phyloP scores from a whole-genome alignment of 2,888 invertebrate species.

The Mongoloraphidia duomilia region DNA sequence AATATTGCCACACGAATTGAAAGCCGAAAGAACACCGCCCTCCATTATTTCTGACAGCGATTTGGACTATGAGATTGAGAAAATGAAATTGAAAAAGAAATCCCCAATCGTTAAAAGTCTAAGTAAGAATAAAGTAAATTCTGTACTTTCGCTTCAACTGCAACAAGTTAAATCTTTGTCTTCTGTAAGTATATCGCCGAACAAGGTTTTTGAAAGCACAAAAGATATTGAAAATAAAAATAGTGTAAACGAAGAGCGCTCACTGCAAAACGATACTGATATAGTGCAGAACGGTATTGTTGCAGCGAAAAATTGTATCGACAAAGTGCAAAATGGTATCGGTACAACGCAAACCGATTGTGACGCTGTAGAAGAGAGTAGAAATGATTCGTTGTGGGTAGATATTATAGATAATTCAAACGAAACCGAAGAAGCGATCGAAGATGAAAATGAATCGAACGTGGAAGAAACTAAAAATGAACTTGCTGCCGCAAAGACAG shows the following conservation, averaged over 20 bases:
- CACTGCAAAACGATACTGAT: no score
- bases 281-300: no score
- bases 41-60: conserved; percentile 49
- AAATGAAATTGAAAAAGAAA: conserved; percentile 38
- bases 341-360: background rate
- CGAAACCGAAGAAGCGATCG: conserved; percentile 25
- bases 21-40: conserved; percentile 32
- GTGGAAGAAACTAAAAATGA: conserved; percentile 23
- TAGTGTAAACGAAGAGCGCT: no score
- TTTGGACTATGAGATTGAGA: conserved; percentile 52
- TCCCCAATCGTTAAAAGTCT: conserved; percentile 30
- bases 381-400: conserved; percentile 25
- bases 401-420: conserved; percentile 27
- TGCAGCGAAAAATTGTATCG: no score
- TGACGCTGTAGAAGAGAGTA: conserved; percentile 21
- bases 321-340: no score
- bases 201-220: background rate
- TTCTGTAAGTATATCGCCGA: conserved; percentile 23
- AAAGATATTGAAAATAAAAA: no score
- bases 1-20: conserved; percentile 25
- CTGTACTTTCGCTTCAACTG: conserved; percentile 12
- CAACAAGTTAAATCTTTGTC: conserved; percentile 18
- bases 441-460: conserved; percentile 24
- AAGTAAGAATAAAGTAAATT: conserved; percentile 19
- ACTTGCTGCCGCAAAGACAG: no score